Percentiles rank a stretch among this genome's conserved stretches.
These are phyloP conservation scores for Nibea albiflora DNA, from an alignment of 2,113 vertebrate genomes.

Conservation along the genomic window DNA sequence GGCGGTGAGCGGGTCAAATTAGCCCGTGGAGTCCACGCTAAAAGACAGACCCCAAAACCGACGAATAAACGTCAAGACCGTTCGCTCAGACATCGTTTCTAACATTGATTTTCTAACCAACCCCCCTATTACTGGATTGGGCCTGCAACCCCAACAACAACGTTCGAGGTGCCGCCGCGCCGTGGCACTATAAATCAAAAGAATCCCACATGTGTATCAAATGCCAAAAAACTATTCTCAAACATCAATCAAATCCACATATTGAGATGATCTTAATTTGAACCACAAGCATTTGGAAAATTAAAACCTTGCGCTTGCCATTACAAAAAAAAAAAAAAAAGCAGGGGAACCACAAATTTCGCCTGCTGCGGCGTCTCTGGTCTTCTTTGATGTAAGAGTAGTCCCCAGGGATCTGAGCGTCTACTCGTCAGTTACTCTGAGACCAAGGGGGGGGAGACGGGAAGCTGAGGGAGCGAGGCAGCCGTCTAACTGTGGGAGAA, in stretches of 20 bases:
- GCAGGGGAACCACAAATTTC: constrained; percentile 76
- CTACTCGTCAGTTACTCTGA: constrained; percentile 62
- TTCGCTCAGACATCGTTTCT: constrained; percentile 47
- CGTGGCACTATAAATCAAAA: constrained; percentile 76
- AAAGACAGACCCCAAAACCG: constrained; percentile 45
- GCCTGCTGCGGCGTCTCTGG: constrained; percentile 71
- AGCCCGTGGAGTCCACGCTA: constrained; percentile 25
- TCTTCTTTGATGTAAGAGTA: constrained; percentile 79
- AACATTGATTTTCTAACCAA: constrained; percentile 72
- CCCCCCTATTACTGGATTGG: constrained; percentile 70
- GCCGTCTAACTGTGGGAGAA: constrained; percentile 52
- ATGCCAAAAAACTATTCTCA: constrained; percentile 80
- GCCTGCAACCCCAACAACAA: constrained; percentile 67
- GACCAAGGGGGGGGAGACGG: constrained; percentile 22
- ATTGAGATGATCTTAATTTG: constrained; percentile 83
- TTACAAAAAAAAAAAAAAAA: constrained; percentile 65
- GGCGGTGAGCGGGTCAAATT: constrained; percentile 28
- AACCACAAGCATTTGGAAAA: constrained; percentile 84
- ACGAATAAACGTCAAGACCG: constrained; percentile 42
- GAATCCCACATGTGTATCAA: constrained; percentile 75
- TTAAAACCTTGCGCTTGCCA: constrained; percentile 82
- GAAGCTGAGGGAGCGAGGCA: constrained; percentile 46
- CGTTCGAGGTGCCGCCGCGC: constrained; percentile 66
- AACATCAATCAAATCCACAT: constrained; percentile 84
- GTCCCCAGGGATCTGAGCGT: constrained; percentile 66